These are phyloP conservation scores for Hylaeus volcanicus DNA, from an alignment of 1,140 invertebrate genomes.

Conservation along the genomic window DNA sequence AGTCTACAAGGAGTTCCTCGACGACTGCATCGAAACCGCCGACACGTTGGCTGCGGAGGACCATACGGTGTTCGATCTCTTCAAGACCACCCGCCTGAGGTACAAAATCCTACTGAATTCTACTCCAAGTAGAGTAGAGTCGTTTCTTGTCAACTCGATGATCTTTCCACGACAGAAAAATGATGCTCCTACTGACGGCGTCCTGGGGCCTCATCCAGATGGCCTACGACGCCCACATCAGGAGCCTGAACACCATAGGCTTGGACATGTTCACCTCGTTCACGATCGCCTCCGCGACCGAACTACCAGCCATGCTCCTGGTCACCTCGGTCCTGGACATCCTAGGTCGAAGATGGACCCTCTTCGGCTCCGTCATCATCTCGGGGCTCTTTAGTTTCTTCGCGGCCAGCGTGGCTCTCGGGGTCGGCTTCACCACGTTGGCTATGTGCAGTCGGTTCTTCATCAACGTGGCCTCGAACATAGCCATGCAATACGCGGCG, in stretches of 20 bases:
- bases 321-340: conserved; percentile 55
- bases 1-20: conserved; percentile 61
- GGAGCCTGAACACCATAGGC: conserved; percentile 73
- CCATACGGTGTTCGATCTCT: conserved; percentile 25
- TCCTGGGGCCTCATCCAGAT: conserved; percentile 71
- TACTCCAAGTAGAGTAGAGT: too few relatives aligned
- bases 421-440: conserved; percentile 82
- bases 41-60: not conserved
- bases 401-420: conserved; percentile 44
- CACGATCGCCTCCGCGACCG: conserved; percentile 71
- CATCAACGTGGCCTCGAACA: conserved; percentile 91
- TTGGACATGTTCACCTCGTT: conserved; percentile 76
- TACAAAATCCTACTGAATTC: not conserved
- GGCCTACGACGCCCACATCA: conserved; percentile 73
- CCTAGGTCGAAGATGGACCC: conserved; percentile 53
- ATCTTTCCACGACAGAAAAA: conserved; percentile 14
- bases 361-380: conserved; percentile 44
- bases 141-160: too few relatives aligned
- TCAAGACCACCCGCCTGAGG: conserved; percentile 56
- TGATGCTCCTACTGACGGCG: conserved; percentile 62
- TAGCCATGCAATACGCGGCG: conserved; percentile 90
- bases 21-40: conserved; percentile 6
- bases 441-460: conserved; percentile 89
- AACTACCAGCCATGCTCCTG: conserved; percentile 56
- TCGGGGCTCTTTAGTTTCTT: conserved; percentile 52